Evolutionary conservation across 2,888 invertebrate genomes (phyloP).

Genomic region (Acanthosoma haemorrhoidale): DNA sequence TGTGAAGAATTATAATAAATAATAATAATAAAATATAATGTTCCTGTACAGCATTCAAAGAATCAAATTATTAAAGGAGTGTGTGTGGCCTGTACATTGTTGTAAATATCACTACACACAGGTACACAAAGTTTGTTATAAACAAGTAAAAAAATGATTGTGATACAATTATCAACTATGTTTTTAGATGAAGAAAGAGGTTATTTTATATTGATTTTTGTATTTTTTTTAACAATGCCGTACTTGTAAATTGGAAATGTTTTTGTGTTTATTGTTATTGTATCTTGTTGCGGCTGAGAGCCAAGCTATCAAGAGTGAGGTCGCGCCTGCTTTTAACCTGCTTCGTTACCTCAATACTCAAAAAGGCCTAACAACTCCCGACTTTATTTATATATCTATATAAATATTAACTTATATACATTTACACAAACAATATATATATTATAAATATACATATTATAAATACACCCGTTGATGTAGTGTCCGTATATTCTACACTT

Average conservation of each 20-base stretch:
- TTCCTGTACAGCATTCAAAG: constrained; percentile 52
- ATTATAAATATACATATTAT: constrained; percentile 31
- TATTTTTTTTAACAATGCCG: constrained; percentile 39
- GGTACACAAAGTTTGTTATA: constrained; percentile 40
- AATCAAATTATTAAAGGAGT: constrained; percentile 40
- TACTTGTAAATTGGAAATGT: constrained; percentile 36
- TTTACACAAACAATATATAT: constrained; percentile 1
- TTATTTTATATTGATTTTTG: constrained; percentile 41
- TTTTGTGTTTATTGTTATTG: constrained; percentile 38
- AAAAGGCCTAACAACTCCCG: constrained; percentile 38
- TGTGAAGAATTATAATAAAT: constrained; percentile 31
- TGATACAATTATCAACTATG: constrained; percentile 42
- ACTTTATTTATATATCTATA: constrained; percentile 32
- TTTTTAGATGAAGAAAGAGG: constrained; percentile 39
- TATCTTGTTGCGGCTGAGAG: constrained; percentile 38
- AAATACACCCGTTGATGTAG: constrained; percentile 34
- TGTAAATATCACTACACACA: constrained; percentile 39
- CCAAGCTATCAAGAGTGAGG: constrained; percentile 40
- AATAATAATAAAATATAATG: constrained; percentile 44
- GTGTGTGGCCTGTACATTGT: constrained; percentile 39
- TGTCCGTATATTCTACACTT: constrained; percentile 11
- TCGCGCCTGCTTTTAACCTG: constrained; percentile 39
- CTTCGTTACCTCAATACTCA: constrained; percentile 38
- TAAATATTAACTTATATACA: constrained; percentile 28
- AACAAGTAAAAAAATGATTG: constrained; percentile 41